Evolutionary conservation across 2,797 vertebrate species (phyloP).

Genomic region (Propithecus deckenii): DNA sequence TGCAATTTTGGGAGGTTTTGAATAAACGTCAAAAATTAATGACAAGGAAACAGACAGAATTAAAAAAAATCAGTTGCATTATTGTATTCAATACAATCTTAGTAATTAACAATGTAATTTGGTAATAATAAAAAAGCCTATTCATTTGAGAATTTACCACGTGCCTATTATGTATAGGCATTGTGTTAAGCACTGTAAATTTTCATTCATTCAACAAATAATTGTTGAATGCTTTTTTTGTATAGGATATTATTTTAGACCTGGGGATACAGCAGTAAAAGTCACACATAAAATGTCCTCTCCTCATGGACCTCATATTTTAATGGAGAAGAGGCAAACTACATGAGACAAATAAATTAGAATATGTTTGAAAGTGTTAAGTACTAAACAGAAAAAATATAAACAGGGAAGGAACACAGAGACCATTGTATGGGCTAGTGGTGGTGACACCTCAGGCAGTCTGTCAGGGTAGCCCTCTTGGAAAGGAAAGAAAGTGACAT

Average conservation of each 20-base stretch:
- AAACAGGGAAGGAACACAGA: background rate
- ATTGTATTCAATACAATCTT: conserved; percentile 73
- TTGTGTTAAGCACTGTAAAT: background rate
- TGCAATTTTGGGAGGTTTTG: conserved; percentile 80
- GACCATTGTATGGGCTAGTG: background rate
- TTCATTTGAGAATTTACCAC: conserved; percentile 60
- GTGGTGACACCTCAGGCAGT: background rate
- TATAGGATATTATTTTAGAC: background rate
- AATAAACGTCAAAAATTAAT: conserved; percentile 79
- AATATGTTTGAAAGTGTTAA: background rate
- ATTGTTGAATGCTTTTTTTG: background rate
- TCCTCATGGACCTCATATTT: background rate
- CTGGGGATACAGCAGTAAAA: background rate
- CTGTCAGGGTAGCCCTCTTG: background rate
- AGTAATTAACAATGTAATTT: conserved; percentile 77
- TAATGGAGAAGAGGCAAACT: background rate
- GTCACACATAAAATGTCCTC: background rate
- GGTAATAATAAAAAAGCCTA: conserved; percentile 55
- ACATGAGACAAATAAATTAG: background rate
- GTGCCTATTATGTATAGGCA: background rate
- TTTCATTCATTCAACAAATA: background rate
- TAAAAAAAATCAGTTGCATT: conserved; percentile 67
- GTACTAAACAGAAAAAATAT: background rate
- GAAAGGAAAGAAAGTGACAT: background rate
- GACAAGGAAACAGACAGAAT: conserved; percentile 77